Percentiles rank a stretch among this genome's conserved stretches.
Conservation (phyloP, 2,113 vertebrate genomes). For the Dunckerocampus dactyliophorus region DNA sequence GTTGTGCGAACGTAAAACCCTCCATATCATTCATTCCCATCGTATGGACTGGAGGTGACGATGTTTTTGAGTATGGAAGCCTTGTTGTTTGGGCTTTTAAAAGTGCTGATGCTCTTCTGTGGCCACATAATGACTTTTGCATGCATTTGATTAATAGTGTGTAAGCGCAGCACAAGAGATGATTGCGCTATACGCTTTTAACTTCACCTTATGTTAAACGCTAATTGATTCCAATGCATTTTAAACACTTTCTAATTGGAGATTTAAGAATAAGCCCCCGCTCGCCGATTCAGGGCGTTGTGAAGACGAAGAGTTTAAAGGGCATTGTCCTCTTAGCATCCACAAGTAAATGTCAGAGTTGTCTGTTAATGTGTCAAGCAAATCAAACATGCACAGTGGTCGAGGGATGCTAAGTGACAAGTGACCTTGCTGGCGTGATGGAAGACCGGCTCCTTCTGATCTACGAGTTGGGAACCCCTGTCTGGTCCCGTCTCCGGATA, state of each 20-base stretch:
- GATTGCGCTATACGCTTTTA: conserved; percentile 39
- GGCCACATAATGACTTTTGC: conserved; percentile 53
- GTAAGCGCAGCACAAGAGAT: conserved; percentile 36
- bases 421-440: conserved; percentile 70
- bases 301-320: conserved; percentile 61
- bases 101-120: conserved; percentile 58
- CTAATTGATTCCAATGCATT: conserved; percentile 68
- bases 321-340: conserved; percentile 61
- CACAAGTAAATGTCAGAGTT: conserved; percentile 72
- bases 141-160: conserved; percentile 64
- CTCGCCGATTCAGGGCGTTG: conserved; percentile 36
- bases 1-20: too few species aligned
- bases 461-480: conserved; percentile 61
- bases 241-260: conserved; percentile 65
- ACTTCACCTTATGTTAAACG: conserved; percentile 64
- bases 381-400: conserved; percentile 70
- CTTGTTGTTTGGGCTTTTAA: conserved; percentile 35
- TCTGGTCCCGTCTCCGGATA: conserved; percentile 56
- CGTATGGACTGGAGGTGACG: conserved; percentile 57
- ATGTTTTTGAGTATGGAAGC: conserved; percentile 40
- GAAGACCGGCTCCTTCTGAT: conserved; percentile 66
- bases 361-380: conserved; percentile 72
- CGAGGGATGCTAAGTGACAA: conserved; percentile 67
- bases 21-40: conserved; percentile 12
- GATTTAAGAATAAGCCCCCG: conserved; percentile 48